Evolutionary conservation across 2,113 vertebrate genomes (phyloP), one percentile per base, ranked within the genome.

Genomic region (Lota lota): DNA sequence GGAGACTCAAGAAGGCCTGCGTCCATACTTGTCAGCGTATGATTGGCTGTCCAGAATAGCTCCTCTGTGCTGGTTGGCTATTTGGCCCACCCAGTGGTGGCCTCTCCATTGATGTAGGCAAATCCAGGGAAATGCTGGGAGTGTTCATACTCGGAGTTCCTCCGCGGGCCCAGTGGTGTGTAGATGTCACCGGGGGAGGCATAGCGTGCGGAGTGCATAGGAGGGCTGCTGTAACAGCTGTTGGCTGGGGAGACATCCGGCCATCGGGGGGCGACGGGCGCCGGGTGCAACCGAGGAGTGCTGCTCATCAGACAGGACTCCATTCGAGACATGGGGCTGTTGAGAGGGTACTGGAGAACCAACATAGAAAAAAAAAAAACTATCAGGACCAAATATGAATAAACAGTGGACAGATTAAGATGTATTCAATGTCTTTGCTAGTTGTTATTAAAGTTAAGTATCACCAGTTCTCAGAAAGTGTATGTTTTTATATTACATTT

Each of bases 61-160:
- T 69, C 59, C 47, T 54, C 53, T 53, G n/a, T 8, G 58, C 40
- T 28, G 16, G 7, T 40, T 54, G 64, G 64, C 63, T 89, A 97
- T 77, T 99, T 99, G 47, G 97, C 97, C 97, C 97, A 99, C 22
- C 97, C 96, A 3, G 97, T 96, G 61, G 94, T 96, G 83, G 97
- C 95, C 81, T 99, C 97, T 62, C 97, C 96, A 1, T 97, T 99
- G 85, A 99, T 98, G 81, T 99, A 99, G 83, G 97, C 97, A 78
- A 99, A 99, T 81, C 97, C 97, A 0, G 97, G 96, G 88, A 99
- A 99, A 94, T 99, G 97, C 91, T 99, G 97, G 79, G 95, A 95
- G 90, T 98, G 97, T 87, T 99, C 97, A 0, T 99, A 99, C 84
- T 99, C 97, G 0, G 96, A 96, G 93, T 96, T 99, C 81, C 96